These are phyloP conservation scores for Tringa solitaria DNA, from an alignment of 2,113 vertebrate species.

Conservation along the genomic window DNA sequence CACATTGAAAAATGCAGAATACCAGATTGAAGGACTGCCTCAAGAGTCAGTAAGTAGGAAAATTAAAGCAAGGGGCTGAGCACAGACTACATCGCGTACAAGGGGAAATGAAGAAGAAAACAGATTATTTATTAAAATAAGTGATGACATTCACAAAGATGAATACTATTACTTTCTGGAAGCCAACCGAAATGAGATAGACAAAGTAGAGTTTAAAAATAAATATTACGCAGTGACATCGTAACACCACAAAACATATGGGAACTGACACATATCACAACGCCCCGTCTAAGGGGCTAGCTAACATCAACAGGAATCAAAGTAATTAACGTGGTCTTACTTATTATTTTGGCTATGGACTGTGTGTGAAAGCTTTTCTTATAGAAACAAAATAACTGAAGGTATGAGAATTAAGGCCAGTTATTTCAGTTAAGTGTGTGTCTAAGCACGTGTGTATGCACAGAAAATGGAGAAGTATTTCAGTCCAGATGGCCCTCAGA, in stretches of 20 bases:
- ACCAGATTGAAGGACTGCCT: background rate
- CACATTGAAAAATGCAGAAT: background rate
- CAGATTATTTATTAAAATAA: constrained; percentile 30
- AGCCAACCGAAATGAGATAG: background rate
- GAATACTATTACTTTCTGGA: constrained; percentile 24
- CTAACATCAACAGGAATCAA: background rate
- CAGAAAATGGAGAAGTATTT: background rate
- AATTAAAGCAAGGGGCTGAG: background rate
- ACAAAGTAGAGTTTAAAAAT: constrained; percentile 15
- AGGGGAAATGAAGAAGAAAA: background rate
- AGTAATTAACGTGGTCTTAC: background rate
- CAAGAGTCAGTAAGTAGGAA: background rate
- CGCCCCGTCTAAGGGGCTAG: background rate
- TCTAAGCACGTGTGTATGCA: background rate
- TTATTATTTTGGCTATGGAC: background rate
- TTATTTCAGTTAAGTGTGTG: background rate
- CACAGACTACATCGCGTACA: background rate
- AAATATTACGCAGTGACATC: background rate
- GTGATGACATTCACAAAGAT: constrained; percentile 1
- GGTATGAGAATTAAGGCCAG: background rate
- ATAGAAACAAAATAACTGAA: background rate
- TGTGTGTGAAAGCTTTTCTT: background rate
- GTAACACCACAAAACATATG: constrained; percentile 17
- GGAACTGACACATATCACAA: background rate
- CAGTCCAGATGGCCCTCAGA: background rate